A percentile compares a stretch with the other conserved stretches of the same genome.
phyloP scores from a whole-genome alignment of 2,888 invertebrate genomes.

The Heterodera filipjevi region DNA sequence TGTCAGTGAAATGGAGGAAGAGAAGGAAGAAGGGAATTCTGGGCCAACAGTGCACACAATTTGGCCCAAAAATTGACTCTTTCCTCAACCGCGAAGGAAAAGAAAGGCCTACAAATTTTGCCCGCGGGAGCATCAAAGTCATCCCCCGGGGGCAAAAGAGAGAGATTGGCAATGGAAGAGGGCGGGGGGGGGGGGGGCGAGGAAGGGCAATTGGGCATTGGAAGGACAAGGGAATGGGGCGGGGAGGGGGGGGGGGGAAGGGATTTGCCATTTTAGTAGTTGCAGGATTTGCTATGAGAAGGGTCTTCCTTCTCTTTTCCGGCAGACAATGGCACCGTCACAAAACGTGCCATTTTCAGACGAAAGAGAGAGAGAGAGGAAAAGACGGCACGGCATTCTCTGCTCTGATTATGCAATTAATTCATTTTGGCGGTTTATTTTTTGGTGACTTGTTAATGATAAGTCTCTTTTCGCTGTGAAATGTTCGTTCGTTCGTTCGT shows the following conservation, averaged over 20 bases:
- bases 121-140: constrained; percentile 7
- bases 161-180: not conserved
- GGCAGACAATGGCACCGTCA: not conserved
- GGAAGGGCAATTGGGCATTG: not conserved
- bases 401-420: not conserved
- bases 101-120: constrained; percentile 9
- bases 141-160: constrained; percentile 1
- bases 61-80: constrained; percentile 12
- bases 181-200: not conserved
- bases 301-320: not conserved
- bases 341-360: not conserved
- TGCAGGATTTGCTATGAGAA: constrained; percentile 7
- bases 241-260: not conserved
- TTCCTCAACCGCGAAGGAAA: not conserved
- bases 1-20: not conserved
- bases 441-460: no score
- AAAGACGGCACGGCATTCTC: not conserved
- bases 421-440: not conserved
- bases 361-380: not conserved
- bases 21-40: not conserved
- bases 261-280: not conserved
- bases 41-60: constrained; percentile 7
- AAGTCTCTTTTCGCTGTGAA: not conserved
- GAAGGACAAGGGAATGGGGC: not conserved
- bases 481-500: no score